Percentiles rank a stretch among this genome's conserved stretches.
phyloP scores from a whole-genome alignment of 2,113 vertebrate genomes.

The Procavia capensis region DNA sequence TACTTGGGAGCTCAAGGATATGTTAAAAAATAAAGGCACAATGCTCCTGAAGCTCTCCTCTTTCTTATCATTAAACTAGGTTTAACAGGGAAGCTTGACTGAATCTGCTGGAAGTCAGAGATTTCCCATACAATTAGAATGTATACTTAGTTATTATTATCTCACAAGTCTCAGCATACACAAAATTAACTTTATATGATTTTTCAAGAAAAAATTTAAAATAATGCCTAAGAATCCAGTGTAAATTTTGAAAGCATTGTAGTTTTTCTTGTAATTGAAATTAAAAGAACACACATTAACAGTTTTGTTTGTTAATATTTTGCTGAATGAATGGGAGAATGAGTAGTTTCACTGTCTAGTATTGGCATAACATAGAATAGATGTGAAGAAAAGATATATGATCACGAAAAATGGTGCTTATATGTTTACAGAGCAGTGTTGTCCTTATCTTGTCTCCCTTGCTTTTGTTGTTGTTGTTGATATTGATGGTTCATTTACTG shows the following conservation, averaged over 20 bases:
- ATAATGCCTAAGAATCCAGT: too few species aligned
- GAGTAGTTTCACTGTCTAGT: background rate
- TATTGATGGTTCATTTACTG: conserved; percentile 43
- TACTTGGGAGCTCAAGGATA: too few species aligned
- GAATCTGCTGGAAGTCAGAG: background rate
- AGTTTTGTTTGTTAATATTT: background rate
- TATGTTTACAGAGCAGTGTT: background rate
- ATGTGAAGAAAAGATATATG: background rate
- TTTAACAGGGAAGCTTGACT: background rate
- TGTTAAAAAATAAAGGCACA: background rate
- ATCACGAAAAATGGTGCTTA: conserved; percentile 31
- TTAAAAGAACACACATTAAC: background rate
- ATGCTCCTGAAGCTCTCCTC: background rate
- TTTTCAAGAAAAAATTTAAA: background rate
- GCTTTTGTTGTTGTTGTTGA: conserved; percentile 45
- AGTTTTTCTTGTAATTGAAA: background rate
- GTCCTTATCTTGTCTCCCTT: background rate
- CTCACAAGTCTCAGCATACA: background rate
- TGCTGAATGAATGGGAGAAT: background rate
- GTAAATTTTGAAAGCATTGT: background rate
- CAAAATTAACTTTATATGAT: background rate
- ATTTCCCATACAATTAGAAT: background rate
- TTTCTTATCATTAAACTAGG: background rate
- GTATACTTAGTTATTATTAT: background rate
- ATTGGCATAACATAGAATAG: background rate